phyloP scores from a whole-genome alignment of 1,140 invertebrate species.

The Apocrypta bakeri region DNA sequence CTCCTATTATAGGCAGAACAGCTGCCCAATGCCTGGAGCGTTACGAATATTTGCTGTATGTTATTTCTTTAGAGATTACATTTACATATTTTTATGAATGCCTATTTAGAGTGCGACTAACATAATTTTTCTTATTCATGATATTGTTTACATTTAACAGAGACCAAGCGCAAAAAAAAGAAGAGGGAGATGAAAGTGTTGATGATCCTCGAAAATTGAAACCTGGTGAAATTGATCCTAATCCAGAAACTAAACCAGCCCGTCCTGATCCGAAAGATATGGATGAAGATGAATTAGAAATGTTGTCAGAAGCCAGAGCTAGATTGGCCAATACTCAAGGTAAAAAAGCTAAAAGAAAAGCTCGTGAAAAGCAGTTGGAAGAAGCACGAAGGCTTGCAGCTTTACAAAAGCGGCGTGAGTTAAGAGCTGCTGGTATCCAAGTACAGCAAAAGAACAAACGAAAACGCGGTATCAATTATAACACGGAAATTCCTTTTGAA shows the following conservation, averaged over 20 bases:
- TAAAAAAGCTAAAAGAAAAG: conserved; percentile 99
- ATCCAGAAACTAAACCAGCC: conserved; percentile 99
- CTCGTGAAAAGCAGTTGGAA: conserved; percentile 98
- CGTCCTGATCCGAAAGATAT: conserved; percentile 99
- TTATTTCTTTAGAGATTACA: conserved; percentile 50
- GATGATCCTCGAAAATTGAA: conserved; percentile 98
- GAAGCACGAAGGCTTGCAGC: conserved; percentile 97
- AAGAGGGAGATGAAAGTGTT: conserved; percentile 92
- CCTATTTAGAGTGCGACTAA: not conserved
- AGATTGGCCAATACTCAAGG: conserved; percentile 99
- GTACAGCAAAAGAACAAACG: conserved; percentile 82
- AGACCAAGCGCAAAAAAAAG: conserved; percentile 98
- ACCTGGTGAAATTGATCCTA: conserved; percentile 99
- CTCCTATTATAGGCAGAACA: conserved; percentile 98
- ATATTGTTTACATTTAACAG: conserved; percentile 73
- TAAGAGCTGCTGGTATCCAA: conserved; percentile 97
- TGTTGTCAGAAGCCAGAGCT: conserved; percentile 98
- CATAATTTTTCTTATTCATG: not conserved
- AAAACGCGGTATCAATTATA: conserved; percentile 96
- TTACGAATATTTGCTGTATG: conserved; percentile 96
- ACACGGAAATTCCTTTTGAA: conserved; percentile 98
- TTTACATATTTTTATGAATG: not conserved
- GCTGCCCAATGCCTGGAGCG: conserved; percentile 98
- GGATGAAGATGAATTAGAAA: conserved; percentile 99
- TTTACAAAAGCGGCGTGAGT: conserved; percentile 95